Conservation (phyloP, 2,113 vertebrate genomes). For the Neofelis nebulosa region DNA sequence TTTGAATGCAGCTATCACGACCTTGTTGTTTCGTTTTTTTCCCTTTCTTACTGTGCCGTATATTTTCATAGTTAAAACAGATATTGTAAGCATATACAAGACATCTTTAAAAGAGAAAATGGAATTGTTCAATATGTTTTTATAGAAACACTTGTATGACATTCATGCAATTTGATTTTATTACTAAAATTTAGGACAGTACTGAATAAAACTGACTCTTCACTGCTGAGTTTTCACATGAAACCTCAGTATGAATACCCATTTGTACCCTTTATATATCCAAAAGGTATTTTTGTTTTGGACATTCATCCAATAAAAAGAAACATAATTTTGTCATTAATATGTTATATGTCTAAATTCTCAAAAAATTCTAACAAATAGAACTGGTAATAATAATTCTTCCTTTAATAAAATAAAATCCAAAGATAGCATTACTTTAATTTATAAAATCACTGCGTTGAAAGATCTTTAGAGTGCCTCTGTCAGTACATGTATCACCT, state of each 20-base stretch:
- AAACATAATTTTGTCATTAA: conserved; percentile 4
- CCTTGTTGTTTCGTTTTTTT: background rate
- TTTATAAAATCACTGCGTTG: background rate
- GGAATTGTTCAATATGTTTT: conserved; percentile 48
- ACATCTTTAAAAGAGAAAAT: conserved; percentile 48
- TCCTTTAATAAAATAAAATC: background rate
- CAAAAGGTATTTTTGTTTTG: background rate
- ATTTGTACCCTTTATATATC: accelerated
- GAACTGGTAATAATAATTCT: background rate
- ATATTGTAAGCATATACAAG: conserved; percentile 26
- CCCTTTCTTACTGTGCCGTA: background rate
- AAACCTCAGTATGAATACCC: background rate
- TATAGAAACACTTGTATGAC: background rate
- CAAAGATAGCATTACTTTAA: background rate
- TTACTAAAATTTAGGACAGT: conserved; percentile 46
- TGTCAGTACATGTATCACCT: background rate
- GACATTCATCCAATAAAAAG: background rate
- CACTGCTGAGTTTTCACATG: background rate
- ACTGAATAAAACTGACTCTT: background rate
- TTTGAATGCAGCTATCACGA: background rate
- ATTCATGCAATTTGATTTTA: conserved; percentile 55
- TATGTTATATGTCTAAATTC: background rate
- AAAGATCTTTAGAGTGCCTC: background rate
- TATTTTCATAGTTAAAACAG: conserved; percentile 55
- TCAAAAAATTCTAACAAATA: conserved; percentile 21